Conservation (phyloP, 2,888 invertebrate species). For the Gibbula magus region DNA sequence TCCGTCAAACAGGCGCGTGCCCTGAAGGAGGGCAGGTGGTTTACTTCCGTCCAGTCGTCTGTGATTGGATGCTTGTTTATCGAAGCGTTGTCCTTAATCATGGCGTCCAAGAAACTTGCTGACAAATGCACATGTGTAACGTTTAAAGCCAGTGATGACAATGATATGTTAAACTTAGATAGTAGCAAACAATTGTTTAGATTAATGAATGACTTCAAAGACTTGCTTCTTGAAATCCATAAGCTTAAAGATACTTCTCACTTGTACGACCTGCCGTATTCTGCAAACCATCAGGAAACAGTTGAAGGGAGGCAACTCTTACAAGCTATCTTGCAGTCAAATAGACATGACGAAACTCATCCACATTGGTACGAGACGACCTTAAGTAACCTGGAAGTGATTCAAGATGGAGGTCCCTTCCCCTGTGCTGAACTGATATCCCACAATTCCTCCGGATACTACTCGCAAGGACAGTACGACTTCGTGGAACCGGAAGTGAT, state of each 20-base stretch:
- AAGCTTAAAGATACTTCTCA: not conserved
- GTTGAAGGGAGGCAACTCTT: constrained; percentile 6
- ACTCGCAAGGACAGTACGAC: not conserved
- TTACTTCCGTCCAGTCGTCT: not conserved
- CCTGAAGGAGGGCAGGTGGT: not conserved
- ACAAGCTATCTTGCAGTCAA: not conserved
- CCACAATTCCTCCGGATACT: not conserved
- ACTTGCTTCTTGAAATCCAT: not conserved
- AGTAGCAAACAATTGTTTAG: not conserved
- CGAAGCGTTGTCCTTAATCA: not conserved
- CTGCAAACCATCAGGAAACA: not conserved
- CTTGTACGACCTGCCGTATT: not conserved
- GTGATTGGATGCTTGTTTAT: not conserved
- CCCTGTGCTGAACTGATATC: not conserved
- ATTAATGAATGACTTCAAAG: not conserved
- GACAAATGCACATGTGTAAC: not conserved
- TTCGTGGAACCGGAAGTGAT: not conserved
- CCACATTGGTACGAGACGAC: not conserved
- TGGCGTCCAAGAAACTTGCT: not conserved
- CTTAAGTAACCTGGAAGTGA: not conserved
- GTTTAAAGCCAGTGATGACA: not conserved
- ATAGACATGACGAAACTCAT: not conserved
- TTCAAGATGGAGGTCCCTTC: not conserved
- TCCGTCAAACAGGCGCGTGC: not conserved
- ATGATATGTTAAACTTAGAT: not conserved